Percentiles rank a stretch among this genome's conserved stretches.
Evolutionary conservation across 2,888 invertebrate species (phyloP).

Genomic region (Agrotis puta): DNA sequence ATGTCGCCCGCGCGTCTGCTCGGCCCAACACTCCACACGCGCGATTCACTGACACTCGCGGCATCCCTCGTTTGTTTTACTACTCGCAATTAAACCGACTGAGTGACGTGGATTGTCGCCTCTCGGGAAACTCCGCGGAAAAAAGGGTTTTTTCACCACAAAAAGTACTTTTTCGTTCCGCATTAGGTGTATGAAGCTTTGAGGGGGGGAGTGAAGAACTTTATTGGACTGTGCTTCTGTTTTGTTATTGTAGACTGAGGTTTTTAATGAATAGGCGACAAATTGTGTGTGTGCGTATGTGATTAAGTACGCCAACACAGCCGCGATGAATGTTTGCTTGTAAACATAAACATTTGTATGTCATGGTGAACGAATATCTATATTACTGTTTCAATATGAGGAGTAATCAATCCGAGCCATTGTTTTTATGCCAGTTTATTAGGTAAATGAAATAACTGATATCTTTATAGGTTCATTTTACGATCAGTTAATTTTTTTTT

Average conservation of each 20-base stretch:
- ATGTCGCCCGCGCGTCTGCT: constrained; percentile 70
- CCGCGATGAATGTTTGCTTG: neutral
- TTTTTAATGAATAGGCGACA: constrained; percentile 53
- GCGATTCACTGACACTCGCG: constrained; percentile 71
- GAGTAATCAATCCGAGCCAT: no score
- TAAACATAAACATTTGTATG: neutral
- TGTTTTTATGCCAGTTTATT: neutral
- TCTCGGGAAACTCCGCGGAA: constrained; percentile 72
- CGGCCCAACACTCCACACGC: constrained; percentile 69
- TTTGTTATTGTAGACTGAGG: constrained; percentile 49
- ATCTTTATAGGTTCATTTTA: no score
- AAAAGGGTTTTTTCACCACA: constrained; percentile 71
- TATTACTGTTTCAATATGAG: neutral
- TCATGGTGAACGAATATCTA: neutral
- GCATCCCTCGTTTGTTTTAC: constrained; percentile 87
- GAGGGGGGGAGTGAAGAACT: constrained; percentile 48
- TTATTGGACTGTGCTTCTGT: constrained; percentile 63
- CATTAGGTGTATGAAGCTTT: constrained; percentile 64
- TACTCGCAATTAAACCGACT: constrained; percentile 89
- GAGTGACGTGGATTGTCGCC: constrained; percentile 89
- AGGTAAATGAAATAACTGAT: neutral
- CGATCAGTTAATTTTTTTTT: no score
- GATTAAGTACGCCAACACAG: constrained; percentile 25
- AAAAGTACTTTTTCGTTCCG: constrained; percentile 64
- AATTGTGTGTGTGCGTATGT: constrained; percentile 11